These are phyloP conservation scores for Sarcophaga peregrina DNA, from an alignment of 1,140 invertebrate species.

Conservation along the genomic window DNA sequence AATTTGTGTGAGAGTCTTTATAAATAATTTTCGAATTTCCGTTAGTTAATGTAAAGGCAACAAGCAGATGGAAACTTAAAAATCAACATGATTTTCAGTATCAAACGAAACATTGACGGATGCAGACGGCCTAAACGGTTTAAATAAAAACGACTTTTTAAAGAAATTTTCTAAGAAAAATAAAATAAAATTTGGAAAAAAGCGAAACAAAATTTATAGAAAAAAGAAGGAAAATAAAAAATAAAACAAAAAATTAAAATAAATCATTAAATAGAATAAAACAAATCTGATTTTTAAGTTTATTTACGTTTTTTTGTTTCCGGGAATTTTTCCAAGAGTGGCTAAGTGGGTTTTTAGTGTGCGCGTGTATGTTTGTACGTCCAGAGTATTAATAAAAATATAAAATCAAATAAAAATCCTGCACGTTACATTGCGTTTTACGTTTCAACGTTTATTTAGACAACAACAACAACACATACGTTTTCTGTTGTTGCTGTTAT, in stretches of 20 bases:
- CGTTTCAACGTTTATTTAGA: neutral
- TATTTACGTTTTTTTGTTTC: no score
- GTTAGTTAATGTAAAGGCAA: neutral
- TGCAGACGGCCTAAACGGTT: conserved; percentile 43
- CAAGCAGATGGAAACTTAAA: conserved; percentile 4
- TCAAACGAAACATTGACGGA: conserved; percentile 45
- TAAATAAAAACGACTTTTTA: conserved; percentile 23
- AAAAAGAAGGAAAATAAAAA: neutral
- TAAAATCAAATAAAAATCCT: no score
- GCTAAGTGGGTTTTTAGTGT: no score
- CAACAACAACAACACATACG: neutral
- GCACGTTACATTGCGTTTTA: no score
- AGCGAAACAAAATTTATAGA: conserved; percentile 19
- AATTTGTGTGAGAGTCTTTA: no score
- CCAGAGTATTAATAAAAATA: no score
- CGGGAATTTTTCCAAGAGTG: no score
- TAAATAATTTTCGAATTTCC: neutral
- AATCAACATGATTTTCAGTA: conserved; percentile 34
- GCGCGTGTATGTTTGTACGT: no score
- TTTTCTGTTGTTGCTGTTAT: neutral
- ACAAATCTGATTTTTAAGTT: neutral
- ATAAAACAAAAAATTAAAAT: neutral
- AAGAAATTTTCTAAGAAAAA: conserved; percentile 18
- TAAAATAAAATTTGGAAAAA: conserved; percentile 30
- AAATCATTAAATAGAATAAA: conserved; percentile 20